phyloP scores from a whole-genome alignment of 30 jellyfish, hydroid and myxozoan genomes.

The Cassiopea andromeda region DNA sequence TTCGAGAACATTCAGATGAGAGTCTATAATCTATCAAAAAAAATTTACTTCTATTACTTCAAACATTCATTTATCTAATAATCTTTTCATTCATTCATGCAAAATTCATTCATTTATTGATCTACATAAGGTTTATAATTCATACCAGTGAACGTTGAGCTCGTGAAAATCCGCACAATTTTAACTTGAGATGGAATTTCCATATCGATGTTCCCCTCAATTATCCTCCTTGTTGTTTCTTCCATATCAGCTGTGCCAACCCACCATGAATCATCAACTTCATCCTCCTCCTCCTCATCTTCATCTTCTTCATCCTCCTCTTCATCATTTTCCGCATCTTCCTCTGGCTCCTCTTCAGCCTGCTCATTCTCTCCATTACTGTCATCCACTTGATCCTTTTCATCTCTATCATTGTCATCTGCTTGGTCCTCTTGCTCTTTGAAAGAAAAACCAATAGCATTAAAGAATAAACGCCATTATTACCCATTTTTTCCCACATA shows the following conservation, averaged over 20 bases:
- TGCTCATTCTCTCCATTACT: background rate
- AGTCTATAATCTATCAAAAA: no score
- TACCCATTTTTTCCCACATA: no score
- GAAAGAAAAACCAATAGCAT: background rate
- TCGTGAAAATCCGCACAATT: slow-evolving; percentile 84
- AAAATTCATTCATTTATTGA: no score
- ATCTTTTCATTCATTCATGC: no score
- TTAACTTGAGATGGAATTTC: slow-evolving; percentile 86
- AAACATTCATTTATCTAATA: no score
- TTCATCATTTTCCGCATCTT: background rate
- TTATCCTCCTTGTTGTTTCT: slow-evolving; percentile 25
- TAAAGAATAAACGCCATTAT: background rate
- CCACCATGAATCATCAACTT: background rate
- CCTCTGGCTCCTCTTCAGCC: background rate
- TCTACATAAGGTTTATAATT: no score
- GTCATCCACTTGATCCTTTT: background rate
- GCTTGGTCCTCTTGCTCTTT: slow-evolving; percentile 12
- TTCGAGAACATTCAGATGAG: no score
- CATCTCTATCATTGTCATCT: background rate
- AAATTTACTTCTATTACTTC: no score
- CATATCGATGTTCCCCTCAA: slow-evolving; percentile 67
- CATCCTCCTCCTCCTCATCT: slow-evolving; percentile 12
- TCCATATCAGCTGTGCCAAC: slow-evolving; percentile 9
- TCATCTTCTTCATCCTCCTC: background rate
- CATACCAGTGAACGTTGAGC: slow-evolving; percentile 98